Base-by-base conservation (phyloP, 1,140 invertebrate genomes). In the Nymphalis io region DNA sequence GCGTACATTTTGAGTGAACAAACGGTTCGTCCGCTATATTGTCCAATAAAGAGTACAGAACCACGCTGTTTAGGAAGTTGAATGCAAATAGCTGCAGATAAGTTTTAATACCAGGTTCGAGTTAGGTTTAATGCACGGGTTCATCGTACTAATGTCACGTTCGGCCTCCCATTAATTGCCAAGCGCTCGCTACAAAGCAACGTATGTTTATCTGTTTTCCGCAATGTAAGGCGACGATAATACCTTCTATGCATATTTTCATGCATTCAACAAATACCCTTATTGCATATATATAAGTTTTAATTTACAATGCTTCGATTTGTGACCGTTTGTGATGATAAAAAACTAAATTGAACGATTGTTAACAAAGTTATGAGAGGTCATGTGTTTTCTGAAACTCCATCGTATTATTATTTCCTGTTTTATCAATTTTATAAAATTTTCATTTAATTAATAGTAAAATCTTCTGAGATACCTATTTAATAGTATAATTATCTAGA, bases 31-130 rank as follows among this genome's bases (percentile, higher is more conserved):
- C 65, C 68, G 60, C 72, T 75, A 73, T 70, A 62, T 63, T 75
- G 80, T 77, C 72, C 72, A 79, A 79, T 77, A 77, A 79, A 76
- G 78, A 74, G 76, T 72, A 78, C 78, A 83, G 68, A 86, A 76
- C 72, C 72, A 71, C 70, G 76, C 75, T 76, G 78, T 88, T 89
- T 89, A 89, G 89, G 89, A 89, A 91, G 87, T 89, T 71, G 82
- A 88, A 89, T 84, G 86, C 85, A 89, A 90, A 88, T 88, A 86
- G 81, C 86, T 84, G 78, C 83, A 88, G 87, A 90, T 89, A 91
- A 87, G 83, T 89, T 88, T 90, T 91, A 91, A 91, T 91, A 86
- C 81, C 72, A 67, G 84, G 79, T 79, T 82, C 62, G 78, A 73
- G 81, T 73, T 79, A 75, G 80, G 81, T 81, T 66, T 89, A 91